phyloP scores from a whole-genome alignment of 2,113 vertebrate genomes.

The Notarius quadriscutis region DNA sequence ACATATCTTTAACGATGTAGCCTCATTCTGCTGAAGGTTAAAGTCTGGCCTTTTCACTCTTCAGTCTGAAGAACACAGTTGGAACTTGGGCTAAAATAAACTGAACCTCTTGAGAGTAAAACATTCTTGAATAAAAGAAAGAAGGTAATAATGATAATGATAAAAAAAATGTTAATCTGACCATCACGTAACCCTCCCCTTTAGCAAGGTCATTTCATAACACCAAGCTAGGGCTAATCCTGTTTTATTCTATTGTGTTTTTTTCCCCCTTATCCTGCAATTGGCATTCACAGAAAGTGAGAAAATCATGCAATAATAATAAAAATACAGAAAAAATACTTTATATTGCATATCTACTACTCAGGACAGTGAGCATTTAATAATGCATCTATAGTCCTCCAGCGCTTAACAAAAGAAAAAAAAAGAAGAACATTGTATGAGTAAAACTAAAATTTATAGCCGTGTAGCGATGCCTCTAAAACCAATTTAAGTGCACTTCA shows the following conservation, averaged over 20 bases:
- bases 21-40: not conserved
- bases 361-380: not conserved
- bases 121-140: not conserved
- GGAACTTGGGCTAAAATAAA: not conserved
- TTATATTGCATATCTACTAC: not conserved
- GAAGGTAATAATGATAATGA: not conserved
- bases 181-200: not conserved
- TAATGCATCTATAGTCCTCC: not conserved
- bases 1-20: not conserved
- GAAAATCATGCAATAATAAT: not conserved
- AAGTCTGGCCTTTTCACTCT: not conserved
- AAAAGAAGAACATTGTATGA: not conserved
- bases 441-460: constrained; percentile 28
- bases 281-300: not conserved
- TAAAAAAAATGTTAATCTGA: not conserved
- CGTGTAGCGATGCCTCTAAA: constrained; percentile 4
- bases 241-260: not conserved
- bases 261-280: not conserved
- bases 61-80: not conserved
- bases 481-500: constrained; percentile 45
- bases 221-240: not conserved
- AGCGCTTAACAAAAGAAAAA: not conserved
- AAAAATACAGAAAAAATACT: not conserved
- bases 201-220: too few species aligned
- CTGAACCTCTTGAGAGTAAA: not conserved